phyloP scores from a whole-genome alignment of 1,140 invertebrate species.

The Dreissena polymorpha region DNA sequence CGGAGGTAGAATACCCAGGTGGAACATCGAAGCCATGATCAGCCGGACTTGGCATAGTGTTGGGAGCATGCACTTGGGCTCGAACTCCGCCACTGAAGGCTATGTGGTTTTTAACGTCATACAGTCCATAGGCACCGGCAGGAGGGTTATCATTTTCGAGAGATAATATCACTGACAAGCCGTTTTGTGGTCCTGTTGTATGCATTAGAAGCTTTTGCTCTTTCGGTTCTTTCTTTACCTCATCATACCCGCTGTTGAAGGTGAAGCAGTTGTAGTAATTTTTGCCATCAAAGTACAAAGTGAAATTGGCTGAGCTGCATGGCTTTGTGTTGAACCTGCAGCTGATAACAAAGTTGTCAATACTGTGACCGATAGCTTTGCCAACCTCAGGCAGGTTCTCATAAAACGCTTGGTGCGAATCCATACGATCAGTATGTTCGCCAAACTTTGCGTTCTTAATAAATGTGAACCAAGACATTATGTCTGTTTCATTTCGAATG shows the following conservation, averaged over 20 bases:
- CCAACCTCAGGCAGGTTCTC: constrained; percentile 72
- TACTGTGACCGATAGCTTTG: constrained; percentile 66
- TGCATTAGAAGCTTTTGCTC: constrained; percentile 69
- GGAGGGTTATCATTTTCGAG: constrained; percentile 75
- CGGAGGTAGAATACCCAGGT: constrained; percentile 75
- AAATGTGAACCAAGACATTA: constrained; percentile 69
- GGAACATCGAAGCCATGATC: constrained; percentile 76
- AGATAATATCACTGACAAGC: constrained; percentile 72
- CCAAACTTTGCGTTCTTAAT: constrained; percentile 62
- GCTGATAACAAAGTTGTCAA: constrained; percentile 70
- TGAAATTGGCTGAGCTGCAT: constrained; percentile 69
- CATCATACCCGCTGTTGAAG: constrained; percentile 69
- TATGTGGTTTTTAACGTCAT: constrained; percentile 73
- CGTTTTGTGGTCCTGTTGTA: constrained; percentile 74
- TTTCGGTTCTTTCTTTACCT: constrained; percentile 55
- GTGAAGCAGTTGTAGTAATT: constrained; percentile 77
- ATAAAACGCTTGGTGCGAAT: constrained; percentile 72
- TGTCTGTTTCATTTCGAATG: constrained; percentile 50
- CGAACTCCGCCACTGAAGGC: constrained; percentile 76
- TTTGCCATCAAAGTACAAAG: constrained; percentile 71
- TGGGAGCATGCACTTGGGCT: constrained; percentile 79
- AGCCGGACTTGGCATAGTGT: constrained; percentile 78
- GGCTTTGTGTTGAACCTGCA: constrained; percentile 71
- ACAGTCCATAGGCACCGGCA: constrained; percentile 71
- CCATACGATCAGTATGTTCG: constrained; percentile 63